These are phyloP conservation scores for Falco novaeseelandiae DNA, from an alignment of 2,797 vertebrate genomes.

Conservation along the genomic window DNA sequence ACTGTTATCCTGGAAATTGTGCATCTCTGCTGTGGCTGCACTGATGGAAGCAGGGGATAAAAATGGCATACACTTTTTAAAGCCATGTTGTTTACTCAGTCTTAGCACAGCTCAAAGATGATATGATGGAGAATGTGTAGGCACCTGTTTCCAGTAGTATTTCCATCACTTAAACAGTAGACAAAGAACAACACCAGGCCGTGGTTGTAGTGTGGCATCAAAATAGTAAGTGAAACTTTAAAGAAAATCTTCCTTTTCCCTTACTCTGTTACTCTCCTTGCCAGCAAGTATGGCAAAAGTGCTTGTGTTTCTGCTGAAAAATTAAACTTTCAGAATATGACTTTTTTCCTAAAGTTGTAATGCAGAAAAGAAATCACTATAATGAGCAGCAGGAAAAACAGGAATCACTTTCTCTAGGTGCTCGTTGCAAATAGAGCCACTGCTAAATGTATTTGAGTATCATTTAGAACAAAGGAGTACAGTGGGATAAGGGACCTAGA, in stretches of 20 bases:
- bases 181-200: neutral
- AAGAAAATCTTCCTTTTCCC: neutral
- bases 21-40: neutral
- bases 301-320: neutral
- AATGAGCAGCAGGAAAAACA: neutral
- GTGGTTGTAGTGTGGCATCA: neutral
- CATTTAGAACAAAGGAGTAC: neutral
- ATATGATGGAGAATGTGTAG: neutral
- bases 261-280: neutral
- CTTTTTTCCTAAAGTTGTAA: neutral
- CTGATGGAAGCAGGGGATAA: neutral
- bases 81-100: neutral
- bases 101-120: neutral
- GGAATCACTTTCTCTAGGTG: neutral
- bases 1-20: neutral
- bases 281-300: neutral
- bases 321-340: neutral
- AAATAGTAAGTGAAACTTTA: neutral
- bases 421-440: neutral
- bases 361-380: neutral
- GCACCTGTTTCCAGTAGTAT: neutral
- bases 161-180: neutral
- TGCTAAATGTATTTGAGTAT: neutral
- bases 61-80: neutral
- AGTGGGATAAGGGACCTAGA: neutral